Base-by-base conservation (phyloP, 1,140 invertebrate species). In the Bathynomus jamesi region DNA sequence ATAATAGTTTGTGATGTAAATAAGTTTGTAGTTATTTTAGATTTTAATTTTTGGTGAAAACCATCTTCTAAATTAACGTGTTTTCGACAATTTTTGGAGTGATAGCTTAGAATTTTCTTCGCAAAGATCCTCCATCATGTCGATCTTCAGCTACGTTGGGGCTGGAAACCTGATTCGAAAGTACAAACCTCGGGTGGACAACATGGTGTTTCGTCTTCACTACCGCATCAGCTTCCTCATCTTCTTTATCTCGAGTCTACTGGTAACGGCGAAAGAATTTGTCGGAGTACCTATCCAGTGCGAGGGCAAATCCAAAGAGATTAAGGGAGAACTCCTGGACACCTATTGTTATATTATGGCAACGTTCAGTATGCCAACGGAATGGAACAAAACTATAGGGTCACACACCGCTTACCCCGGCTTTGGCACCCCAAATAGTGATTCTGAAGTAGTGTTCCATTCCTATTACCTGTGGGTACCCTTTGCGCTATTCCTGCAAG, bases 361-460 rank as follows among this genome's bases (percentile, higher is more conserved):
- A 1, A 82, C 81, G 2, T 82, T 82, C 71, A 81, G 46, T 8
- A 61, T 69, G 11, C 40, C 40, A 11, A 69, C 53, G 13, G 62
- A 69, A 31, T 61, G 62, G 27, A 69, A 69, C 25, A 29, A 69
- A 60, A 69, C 67, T 4, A 53, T 53, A 2, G 67, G 67, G 0
- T 24, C 60, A 13, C 0, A 61, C 17, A 72, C 79, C 17, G 73
- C 79, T 2, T 77, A 81, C 61, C 79, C 80, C 0, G 79, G 81
- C 2, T 74, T 81, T 3, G 78, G 78, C 17, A 29, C 46, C 0
- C 76, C 77, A 65, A 81, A 82, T 65, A 85, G 85, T 0, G 86
- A 89, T 7, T 78, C 78, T 29, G 89, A 92, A 70, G 89, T 87
- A 3, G 73, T 78, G 11, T 80, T 80, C 65, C 82, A 83, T 71